Percentiles rank a stretch among this genome's conserved stretches.
These are phyloP conservation scores for Xiphias gladius DNA, from an alignment of 2,113 vertebrate species.

Conservation along the genomic window DNA sequence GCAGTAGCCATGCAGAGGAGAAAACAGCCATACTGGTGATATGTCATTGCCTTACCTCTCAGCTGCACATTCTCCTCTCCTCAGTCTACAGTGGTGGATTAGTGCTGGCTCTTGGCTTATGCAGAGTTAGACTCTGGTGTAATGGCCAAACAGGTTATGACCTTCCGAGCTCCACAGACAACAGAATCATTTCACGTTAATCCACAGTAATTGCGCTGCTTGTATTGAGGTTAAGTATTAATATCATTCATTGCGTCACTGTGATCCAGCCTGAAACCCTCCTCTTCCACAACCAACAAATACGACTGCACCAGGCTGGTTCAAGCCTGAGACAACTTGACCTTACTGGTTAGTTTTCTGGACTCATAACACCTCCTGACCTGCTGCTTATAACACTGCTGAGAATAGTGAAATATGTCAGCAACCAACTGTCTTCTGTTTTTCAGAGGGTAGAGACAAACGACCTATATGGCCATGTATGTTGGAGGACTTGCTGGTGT, in stretches of 20 bases:
- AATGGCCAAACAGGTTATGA: conserved; percentile 31
- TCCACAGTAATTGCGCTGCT: conserved; percentile 8
- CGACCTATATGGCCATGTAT: too few species aligned
- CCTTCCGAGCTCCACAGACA: conserved; percentile 26
- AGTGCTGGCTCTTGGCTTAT: background rate
- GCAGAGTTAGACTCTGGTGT: background rate
- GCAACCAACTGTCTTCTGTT: background rate
- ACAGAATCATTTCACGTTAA: conserved; percentile 12
- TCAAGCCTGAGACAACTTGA: background rate
- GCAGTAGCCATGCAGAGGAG: background rate
- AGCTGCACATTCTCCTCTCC: background rate
- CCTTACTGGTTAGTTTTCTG: background rate
- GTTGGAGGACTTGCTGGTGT: too few species aligned
- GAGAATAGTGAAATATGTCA: background rate
- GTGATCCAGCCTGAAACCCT: background rate
- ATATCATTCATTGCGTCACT: background rate
- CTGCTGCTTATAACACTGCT: background rate
- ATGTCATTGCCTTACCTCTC: background rate
- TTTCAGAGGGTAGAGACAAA: background rate
- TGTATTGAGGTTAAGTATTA: background rate
- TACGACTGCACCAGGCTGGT: background rate
- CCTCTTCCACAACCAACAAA: background rate
- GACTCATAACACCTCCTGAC: background rate
- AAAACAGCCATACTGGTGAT: background rate
- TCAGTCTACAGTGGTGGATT: background rate